Evolutionary conservation across 2,113 vertebrate genomes (phyloP), one percentile per base, ranked within the genome.

Genomic region (Ursus arctos): DNA sequence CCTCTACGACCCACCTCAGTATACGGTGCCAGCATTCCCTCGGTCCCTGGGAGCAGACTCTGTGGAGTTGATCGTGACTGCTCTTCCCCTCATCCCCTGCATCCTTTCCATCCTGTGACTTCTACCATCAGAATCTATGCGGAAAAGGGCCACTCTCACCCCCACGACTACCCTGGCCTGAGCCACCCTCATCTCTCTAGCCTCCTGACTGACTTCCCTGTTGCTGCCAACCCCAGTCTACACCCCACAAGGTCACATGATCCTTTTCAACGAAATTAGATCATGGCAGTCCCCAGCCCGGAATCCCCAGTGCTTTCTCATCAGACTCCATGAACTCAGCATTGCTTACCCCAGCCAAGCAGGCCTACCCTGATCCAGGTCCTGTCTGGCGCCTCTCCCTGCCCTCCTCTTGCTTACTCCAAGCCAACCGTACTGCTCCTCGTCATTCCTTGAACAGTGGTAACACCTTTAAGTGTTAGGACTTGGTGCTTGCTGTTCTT

Each of bases 371-470:
- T 71, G 9, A 31, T 2, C 77, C 3, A 5, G 19, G 21, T 11
- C 43, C n/a, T n/a, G n/a, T 71, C 57, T 71, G 33, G 3, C 0
- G 0, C 8, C 79, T 31, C 0, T 49, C 61, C 19, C 33, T 18
- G 0, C 40, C 71, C 43, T n/a, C 53, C 26, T 72, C 67, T 80
- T 88, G 57, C 36, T 72, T 18, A 31, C 12, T n/a, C 71, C n/a
- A 2, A 16, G 47, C 7, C 71, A 47, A 14, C 2, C 10, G 0
- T 9, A 0, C 8, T 36, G 12, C 6, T 67, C 22, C 31, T 31
- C 26, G 19, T 14, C 36, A 33, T 65, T 84, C 55, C 71, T 57
- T 19, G 33, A 76, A 28, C 16, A 11, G 3, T 31, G 28, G 16
- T 26, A 19, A 7, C 2, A 24, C 13, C 31, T 63, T 47, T 53